phyloP scores from a whole-genome alignment of 2,113 vertebrate genomes.

The Takifugu bimaculatus region DNA sequence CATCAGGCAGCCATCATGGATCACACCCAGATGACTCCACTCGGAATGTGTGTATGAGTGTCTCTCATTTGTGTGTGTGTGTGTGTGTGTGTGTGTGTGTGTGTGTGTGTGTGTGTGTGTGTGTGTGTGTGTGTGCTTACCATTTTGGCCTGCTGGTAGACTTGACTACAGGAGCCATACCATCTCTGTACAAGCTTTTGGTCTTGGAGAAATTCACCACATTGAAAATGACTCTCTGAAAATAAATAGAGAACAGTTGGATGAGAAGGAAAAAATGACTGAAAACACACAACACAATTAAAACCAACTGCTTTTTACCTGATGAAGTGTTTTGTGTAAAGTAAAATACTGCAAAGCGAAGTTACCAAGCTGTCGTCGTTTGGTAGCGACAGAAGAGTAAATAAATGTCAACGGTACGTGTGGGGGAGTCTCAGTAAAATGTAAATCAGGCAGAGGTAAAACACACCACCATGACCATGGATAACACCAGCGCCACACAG shows the following conservation, averaged over 20 bases:
- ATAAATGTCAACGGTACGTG: too few species aligned
- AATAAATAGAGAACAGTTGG: conserved; percentile 41
- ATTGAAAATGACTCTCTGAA: conserved; percentile 96
- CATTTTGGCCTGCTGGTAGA: conserved; percentile 95
- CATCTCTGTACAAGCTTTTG: conserved; percentile 97
- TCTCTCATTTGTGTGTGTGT: conserved; percentile 9
- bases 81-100: conserved; percentile 14
- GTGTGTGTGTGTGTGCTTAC: conserved; percentile 60
- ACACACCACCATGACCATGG: conserved; percentile 3
- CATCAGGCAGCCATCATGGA: conserved; percentile 76
- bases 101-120: conserved; percentile 24
- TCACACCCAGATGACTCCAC: conserved; percentile 73
- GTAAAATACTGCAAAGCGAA: conserved; percentile 9
- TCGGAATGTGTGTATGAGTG: conserved; percentile 26
- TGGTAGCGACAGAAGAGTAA: background rate
- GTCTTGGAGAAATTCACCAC: conserved; percentile 99
- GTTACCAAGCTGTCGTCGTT: too few species aligned
- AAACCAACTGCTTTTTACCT: background rate
- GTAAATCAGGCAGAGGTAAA: background rate
- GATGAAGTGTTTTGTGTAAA: background rate
- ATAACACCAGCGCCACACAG: conserved; percentile 14
- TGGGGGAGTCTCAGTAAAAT: background rate
- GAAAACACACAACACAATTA: background rate
- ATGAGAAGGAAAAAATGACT: background rate
- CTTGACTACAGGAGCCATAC: conserved; percentile 97